These are phyloP conservation scores for Leptatherina wallacei DNA, from an alignment of 2,797 vertebrate species.

Conservation along the genomic window DNA sequence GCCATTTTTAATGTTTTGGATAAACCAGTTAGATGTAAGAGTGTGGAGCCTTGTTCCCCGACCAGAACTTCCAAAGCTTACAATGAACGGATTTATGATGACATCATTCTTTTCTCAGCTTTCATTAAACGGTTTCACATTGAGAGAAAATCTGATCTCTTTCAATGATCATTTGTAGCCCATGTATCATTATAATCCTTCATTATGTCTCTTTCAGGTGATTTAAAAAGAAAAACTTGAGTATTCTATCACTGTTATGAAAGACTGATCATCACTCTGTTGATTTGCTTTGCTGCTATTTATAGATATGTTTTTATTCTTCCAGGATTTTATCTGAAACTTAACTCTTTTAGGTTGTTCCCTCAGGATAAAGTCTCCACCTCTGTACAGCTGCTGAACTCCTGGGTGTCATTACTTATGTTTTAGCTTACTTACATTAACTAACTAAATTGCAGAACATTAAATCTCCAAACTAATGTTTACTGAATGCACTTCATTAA, in stretches of 20 bases:
- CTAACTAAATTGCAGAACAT: too few species aligned
- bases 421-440: too few species aligned
- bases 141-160: not conserved
- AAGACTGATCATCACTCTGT: not conserved
- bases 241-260: not conserved
- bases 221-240: not conserved
- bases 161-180: not conserved
- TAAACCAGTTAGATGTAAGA: too few species aligned
- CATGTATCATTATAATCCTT: not conserved
- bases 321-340: not conserved
- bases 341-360: slow-evolving; percentile 15
- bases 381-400: not conserved
- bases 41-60: not conserved
- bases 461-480: too few species aligned
- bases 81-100: slow-evolving; percentile 5
- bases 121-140: not conserved
- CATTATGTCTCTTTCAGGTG: slow-evolving; percentile 26
- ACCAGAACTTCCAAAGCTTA: not conserved
- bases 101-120: not conserved
- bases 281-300: not conserved
- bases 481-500: not conserved
- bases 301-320: not conserved
- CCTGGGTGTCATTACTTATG: too few species aligned
- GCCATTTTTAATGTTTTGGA: not conserved
- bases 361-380: not conserved